These are phyloP conservation scores for Oegoconia quadripuncta DNA, from an alignment of 2,888 invertebrate genomes.

Conservation along the genomic window DNA sequence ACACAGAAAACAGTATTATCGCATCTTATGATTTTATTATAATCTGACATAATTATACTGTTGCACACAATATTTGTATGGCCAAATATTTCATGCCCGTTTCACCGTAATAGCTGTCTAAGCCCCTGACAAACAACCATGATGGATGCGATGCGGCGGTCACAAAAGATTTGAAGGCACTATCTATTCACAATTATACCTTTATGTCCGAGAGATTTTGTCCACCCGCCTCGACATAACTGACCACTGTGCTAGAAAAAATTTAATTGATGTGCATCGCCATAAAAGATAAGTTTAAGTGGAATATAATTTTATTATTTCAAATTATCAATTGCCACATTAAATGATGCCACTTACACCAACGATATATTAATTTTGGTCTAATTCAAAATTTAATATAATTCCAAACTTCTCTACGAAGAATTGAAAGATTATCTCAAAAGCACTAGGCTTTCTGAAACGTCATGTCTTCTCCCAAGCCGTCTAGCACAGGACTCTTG, in stretches of 20 bases:
- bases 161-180: slow-evolving; percentile 60
- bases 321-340: too few species aligned
- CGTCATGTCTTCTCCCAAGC: slow-evolving; percentile 32
- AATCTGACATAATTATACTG: slow-evolving; percentile 57
- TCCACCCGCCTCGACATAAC: slow-evolving; percentile 37
- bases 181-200: slow-evolving; percentile 57
- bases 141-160: slow-evolving; percentile 61
- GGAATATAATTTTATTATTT: neutral
- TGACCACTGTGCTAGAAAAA: slow-evolving; percentile 26
- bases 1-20: too few species aligned
- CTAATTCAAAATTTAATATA: too few species aligned
- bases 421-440: slow-evolving; percentile 31
- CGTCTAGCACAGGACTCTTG: slow-evolving; percentile 46
- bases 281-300: neutral
- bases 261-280: neutral
- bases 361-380: too few species aligned
- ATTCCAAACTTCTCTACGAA: neutral
- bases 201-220: slow-evolving; percentile 42
- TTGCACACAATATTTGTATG: slow-evolving; percentile 46
- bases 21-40: too few species aligned
- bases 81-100: slow-evolving; percentile 63
- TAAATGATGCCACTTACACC: too few species aligned
- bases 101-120: slow-evolving; percentile 55
- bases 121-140: slow-evolving; percentile 53
- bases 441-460: slow-evolving; percentile 36